Evolutionary conservation across 2,888 invertebrate genomes (phyloP).

Genomic region (Patella ulyssiponensis): DNA sequence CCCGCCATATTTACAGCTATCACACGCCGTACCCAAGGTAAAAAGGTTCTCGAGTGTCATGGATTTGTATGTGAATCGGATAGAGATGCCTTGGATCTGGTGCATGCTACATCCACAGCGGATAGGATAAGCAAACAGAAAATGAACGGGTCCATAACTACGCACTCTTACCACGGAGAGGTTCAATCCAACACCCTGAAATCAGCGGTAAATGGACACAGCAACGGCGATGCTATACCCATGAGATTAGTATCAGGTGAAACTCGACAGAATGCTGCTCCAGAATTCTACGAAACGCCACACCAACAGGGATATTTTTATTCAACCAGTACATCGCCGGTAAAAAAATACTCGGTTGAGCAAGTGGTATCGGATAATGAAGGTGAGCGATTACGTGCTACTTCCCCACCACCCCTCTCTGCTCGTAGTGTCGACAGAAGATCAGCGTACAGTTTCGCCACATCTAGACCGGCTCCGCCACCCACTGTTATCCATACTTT

Average conservation of each 20-base stretch:
- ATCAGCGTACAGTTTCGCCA: conserved; percentile 14
- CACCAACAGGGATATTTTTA: conserved; percentile 67
- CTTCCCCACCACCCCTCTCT: conserved; percentile 22
- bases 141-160: conserved; percentile 23
- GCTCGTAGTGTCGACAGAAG: background rate
- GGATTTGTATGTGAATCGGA: conserved; percentile 77
- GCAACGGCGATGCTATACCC: conserved; percentile 18
- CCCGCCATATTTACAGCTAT: conserved; percentile 71
- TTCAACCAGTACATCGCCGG: conserved; percentile 53
- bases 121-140: conserved; percentile 41
- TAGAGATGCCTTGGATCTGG: conserved; percentile 97
- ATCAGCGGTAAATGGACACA: conserved; percentile 27
- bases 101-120: conserved; percentile 79
- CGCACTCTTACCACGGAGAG: background rate
- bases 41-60: conserved; percentile 70
- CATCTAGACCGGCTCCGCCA: conserved; percentile 19
- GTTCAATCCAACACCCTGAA: conserved; percentile 13
- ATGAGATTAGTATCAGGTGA: conserved; percentile 51
- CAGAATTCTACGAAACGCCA: conserved; percentile 62
- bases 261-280: conserved; percentile 41
- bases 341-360: conserved; percentile 62
- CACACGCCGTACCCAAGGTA: conserved; percentile 65
- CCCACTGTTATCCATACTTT: conserved; percentile 24
- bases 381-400: conserved; percentile 20
- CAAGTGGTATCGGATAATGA: conserved; percentile 35